These are phyloP conservation scores for Pharmacophagus antenor DNA, from an alignment of 2,888 invertebrate genomes.

Conservation along the genomic window DNA sequence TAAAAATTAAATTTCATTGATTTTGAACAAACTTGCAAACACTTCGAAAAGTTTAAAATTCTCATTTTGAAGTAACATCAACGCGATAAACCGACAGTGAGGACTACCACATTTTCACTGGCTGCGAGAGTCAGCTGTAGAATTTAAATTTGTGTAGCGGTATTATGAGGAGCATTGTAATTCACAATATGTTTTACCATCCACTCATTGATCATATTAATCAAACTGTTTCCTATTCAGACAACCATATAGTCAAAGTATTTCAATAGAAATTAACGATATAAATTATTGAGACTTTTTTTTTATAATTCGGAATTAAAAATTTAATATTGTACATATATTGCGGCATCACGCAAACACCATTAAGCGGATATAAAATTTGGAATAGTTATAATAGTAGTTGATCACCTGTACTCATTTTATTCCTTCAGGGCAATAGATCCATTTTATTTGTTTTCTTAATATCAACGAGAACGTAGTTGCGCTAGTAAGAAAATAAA, in stretches of 20 bases:
- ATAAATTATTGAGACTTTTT: background rate
- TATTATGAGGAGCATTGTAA: constrained; percentile 64
- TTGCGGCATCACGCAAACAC: too few relatives aligned
- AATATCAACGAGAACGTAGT: too few relatives aligned
- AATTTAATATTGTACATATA: too few relatives aligned
- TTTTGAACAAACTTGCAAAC: constrained; percentile 60
- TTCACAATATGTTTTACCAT: constrained; percentile 55
- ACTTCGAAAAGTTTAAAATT: constrained; percentile 63
- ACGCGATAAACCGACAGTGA: constrained; percentile 64
- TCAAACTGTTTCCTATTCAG: constrained; percentile 44
- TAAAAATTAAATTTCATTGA: constrained; percentile 63
- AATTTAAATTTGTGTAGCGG: constrained; percentile 78
- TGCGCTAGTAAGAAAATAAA: too few relatives aligned
- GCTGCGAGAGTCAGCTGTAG: constrained; percentile 58
- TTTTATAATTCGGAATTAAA: too few relatives aligned
- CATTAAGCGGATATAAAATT: too few relatives aligned
- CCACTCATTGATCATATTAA: constrained; percentile 67
- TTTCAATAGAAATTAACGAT: background rate
- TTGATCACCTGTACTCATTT: too few relatives aligned
- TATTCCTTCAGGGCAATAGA: too few relatives aligned
- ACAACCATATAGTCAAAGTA: constrained; percentile 10
- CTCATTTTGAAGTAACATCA: constrained; percentile 72
- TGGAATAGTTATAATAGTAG: too few relatives aligned
- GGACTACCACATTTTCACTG: constrained; percentile 76
- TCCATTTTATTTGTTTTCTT: too few relatives aligned